Evolutionary conservation across 1,140 invertebrate species (phyloP), one percentile per base, ranked within the genome.

Genomic region (Drosophila santomea): DNA sequence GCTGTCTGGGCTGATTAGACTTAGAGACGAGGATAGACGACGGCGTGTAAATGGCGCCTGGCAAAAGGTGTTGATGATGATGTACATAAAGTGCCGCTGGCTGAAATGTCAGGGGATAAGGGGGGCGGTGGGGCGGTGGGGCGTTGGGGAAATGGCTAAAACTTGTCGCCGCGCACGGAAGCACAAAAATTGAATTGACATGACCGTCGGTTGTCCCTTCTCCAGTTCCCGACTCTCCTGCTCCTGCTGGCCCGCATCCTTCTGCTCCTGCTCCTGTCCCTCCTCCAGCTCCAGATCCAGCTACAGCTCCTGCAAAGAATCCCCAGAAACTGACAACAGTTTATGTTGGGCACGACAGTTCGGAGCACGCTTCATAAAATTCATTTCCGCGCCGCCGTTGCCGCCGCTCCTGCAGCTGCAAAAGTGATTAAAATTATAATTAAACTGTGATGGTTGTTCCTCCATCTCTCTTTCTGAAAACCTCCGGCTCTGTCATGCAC

Each of bases 341-440:
- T 86, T 86, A 86, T 88, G 83, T 88, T 88, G 83, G 83, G 79
- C 57, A 88, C 79, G 83, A 88, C 83, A 88, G 83, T 88, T 88
- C 62, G 84, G 80, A 81, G 75, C 71, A 88, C 85, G 84, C 79
- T 89, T 89, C 85, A 89, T 84, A 89, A 88, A 82, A 89, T 88
- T 88, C 84, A 88, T 88, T 88, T 88, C 85, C 84, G 80, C 63
- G 80, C 74, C 84, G 82, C 74, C 66, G 54, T 58, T 28, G 64
- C 44, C 15, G 25, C 36, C 28, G 36, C 67, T 67, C 25, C 62
- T 45, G 81, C 77, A 78, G 74, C 78, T 84, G 84, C 84, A 89
- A 88, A 88, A 88, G 84, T 88, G 84, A 88, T 88, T 88, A 88
- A 88, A 88, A 88, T 88, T 88, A 88, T 88, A 88, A 88, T 88